Conservation (phyloP, 2,113 vertebrate species). For the Neomonachus schauinslandi region DNA sequence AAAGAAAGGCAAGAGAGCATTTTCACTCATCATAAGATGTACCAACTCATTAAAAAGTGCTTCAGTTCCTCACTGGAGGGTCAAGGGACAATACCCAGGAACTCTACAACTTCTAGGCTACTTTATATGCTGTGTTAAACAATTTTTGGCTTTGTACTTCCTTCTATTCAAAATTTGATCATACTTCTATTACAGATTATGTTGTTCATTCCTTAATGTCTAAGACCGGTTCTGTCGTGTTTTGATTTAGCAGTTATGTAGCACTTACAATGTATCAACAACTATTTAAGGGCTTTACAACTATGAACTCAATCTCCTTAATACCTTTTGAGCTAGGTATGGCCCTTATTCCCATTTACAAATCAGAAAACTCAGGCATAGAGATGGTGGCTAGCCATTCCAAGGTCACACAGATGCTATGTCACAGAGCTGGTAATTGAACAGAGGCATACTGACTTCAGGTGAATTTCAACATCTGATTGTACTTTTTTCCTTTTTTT, state of each 20-base stretch:
- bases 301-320: neutral
- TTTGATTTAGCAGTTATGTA: neutral
- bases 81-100: neutral
- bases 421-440: neutral
- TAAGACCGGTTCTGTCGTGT: neutral
- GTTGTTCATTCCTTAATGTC: neutral
- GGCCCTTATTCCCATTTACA: neutral
- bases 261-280: neutral
- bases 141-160: neutral
- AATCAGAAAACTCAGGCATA: neutral
- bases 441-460: neutral
- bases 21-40: constrained; percentile 3
- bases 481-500: neutral
- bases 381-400: too few relatives aligned
- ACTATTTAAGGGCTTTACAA: neutral
- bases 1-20: constrained; percentile 55
- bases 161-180: neutral
- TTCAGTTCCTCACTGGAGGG: neutral
- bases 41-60: constrained; percentile 26
- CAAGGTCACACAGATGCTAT: neutral
- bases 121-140: neutral
- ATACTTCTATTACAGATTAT: neutral
- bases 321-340: neutral
- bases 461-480: neutral
- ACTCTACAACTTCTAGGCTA: neutral